Base-by-base conservation (phyloP, 2,113 vertebrate genomes). In the Protomyctophum bolini region DNA sequence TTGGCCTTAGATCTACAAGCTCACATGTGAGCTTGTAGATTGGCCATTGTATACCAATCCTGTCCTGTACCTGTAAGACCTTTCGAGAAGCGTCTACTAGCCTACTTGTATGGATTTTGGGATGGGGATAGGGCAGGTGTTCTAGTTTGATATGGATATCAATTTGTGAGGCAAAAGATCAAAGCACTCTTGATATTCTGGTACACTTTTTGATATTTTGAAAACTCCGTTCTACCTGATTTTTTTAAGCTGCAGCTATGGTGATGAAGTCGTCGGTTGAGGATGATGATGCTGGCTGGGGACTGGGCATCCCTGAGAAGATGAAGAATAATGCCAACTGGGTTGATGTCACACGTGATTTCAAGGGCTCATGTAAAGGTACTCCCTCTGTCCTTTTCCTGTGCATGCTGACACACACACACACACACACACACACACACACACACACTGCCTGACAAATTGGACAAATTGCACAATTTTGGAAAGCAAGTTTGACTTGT, bases 241-340 rank as follows among this genome's bases (percentile, higher is more conserved):
- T 79, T 49, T 72, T 50, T 58, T 29, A 63, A 92, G 72, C 72
- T 87, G 89, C 87, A 80, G 90, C 79, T 84, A 98, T 99, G 97
- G 96, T 98, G 89, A 96, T 98, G 94, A 99, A 99, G 91, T 96
- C 96, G 56, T 90, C 96, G 0, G 87, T 95, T 63, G 97, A 98
- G 54, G 98, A 99, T 76, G 97, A 98, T 73, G 97, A 98, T 86
- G 91, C 95, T n/a, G 96, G 95, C 51, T 99, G 98, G 98, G 96
- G 96, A 57, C 93, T 98, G 0, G 85, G 94, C 70, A 90, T 97
- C 77, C 95, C 96, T 65, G 96, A 98, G 76, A 99, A 98, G 86
- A 96, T 97, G 96, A 97, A 95, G 82, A 93, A 89, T 88, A 96
- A 93, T 80, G 91, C 95, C 65, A 95, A 87, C 88, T 99, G 98